These are phyloP conservation scores for Drosophila atroscutellata DNA, from an alignment of 2,888 invertebrate genomes.

Conservation along the genomic window DNA sequence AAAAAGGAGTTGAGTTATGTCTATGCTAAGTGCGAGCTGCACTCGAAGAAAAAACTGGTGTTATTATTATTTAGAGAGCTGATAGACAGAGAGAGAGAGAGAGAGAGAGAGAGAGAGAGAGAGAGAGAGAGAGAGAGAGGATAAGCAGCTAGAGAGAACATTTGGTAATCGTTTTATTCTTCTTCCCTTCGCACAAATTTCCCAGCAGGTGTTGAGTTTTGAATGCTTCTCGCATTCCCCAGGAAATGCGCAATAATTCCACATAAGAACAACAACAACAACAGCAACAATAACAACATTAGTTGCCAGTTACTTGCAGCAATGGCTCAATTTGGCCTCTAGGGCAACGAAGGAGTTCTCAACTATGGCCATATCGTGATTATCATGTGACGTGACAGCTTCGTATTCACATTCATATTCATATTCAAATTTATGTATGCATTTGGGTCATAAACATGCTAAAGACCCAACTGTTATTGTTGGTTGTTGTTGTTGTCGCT, in stretches of 20 bases:
- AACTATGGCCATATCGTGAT: conserved; percentile 66
- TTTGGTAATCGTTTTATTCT: background rate
- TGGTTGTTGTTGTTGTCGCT: background rate
- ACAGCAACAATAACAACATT: conserved; percentile 11
- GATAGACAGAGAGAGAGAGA: background rate
- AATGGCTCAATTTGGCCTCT: conserved; percentile 76
- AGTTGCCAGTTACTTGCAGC: conserved; percentile 45
- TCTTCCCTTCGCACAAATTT: background rate
- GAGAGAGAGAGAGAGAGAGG: background rate
- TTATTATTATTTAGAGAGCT: background rate
- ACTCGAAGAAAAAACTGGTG: background rate
- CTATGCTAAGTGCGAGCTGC: conserved; percentile 5
- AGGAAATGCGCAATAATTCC: conserved; percentile 40
- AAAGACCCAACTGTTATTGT: conserved; percentile 18
- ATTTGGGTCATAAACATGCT: conserved; percentile 81
- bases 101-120: no score
- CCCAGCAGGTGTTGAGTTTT: conserved; percentile 31
- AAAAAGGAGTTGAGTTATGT: conserved; percentile 30
- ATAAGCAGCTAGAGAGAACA: background rate
- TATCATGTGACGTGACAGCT: conserved; percentile 83
- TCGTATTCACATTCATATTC: conserved; percentile 71
- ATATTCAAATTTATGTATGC: conserved; percentile 73
- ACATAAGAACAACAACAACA: conserved; percentile 35
- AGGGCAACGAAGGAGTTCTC: conserved; percentile 23
- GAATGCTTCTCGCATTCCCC: conserved; percentile 21